Base-by-base conservation (phyloP, 2,888 invertebrate species). In the Antheraea assamensis region DNA sequence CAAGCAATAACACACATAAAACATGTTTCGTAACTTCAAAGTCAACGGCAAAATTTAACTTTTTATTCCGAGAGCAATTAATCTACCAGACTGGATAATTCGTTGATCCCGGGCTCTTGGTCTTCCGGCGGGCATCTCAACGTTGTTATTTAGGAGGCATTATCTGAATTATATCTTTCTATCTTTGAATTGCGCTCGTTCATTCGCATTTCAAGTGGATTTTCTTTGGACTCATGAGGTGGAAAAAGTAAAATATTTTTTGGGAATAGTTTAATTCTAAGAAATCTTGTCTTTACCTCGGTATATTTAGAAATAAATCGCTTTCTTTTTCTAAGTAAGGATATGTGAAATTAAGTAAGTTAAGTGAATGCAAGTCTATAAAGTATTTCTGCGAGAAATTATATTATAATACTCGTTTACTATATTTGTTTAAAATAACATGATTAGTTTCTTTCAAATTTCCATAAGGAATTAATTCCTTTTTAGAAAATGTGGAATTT, bases 1-100 rank as follows among this genome's bases (percentile, higher is more conserved):
- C 13, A 68, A 35, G 21, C 8, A 35, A 68, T 68, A 35, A 68
- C 3, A 1, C 4, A 21, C 68, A 35, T 35, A 21, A 52, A 27
- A 19, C 13, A 58, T 49, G 71, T 24, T 17, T 35, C 74, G 61
- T 76, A 35, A 68, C 61, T 70, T 75, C 71, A 74, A 68, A 42
- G 49, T 72, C 21, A 24, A 55, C 2, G 30, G 71, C 72, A 73
- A 42, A 61, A 19, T 70, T 71, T 75, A 76, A 68, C 78, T 79
- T 42, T 72, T 71, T 71, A 68, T 24, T 74, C 72, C 73, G 72
- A 71, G 74, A 68, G 31, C 78, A 81, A 87, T 87, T 81, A 84
- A 81, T 75, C 79, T 80, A 79, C 75, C 81, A 87, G 88, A 87
- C 87, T 80, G 84, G 80, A 83, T 84, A 84, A 79, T 74, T 75